A percentile compares a stretch with the other conserved stretches of the same genome.
Evolutionary conservation across 2,113 vertebrate species (phyloP).

Genomic region (Loxodonta africana): DNA sequence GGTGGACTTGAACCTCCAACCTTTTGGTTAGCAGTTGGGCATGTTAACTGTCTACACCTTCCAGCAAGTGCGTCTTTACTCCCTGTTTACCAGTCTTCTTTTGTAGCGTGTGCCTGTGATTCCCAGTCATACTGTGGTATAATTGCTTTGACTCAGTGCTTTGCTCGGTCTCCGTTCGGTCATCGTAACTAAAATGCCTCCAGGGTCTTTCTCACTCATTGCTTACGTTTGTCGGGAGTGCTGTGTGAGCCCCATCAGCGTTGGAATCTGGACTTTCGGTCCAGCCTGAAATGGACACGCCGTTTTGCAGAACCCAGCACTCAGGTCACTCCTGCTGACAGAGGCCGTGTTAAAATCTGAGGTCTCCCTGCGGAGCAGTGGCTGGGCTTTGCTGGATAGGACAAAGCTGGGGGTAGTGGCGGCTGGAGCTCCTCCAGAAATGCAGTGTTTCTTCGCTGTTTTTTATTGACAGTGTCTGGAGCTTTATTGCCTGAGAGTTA

Average conservation of each 20-base stretch:
- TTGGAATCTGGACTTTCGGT: background rate
- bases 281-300: slow-evolving; percentile 39
- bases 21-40: too few relatives aligned
- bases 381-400: slow-evolving; percentile 9
- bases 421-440: background rate
- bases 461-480: slow-evolving; percentile 68
- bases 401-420: background rate
- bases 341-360: slow-evolving; percentile 26
- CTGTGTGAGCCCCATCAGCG: background rate
- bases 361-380: background rate
- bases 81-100: background rate
- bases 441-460: background rate
- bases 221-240: background rate
- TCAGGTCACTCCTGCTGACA: background rate
- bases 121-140: background rate
- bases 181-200: background rate
- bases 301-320: background rate
- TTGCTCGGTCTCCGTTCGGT: background rate
- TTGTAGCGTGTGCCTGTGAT: background rate
- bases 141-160: background rate
- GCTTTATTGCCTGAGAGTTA: slow-evolving; percentile 71
- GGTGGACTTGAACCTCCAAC: too few relatives aligned
- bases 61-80: background rate
- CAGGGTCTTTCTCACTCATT: background rate
- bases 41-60: background rate